Evolutionary conservation across 2,888 invertebrate genomes (phyloP).

Genomic region (Macaria notata): DNA sequence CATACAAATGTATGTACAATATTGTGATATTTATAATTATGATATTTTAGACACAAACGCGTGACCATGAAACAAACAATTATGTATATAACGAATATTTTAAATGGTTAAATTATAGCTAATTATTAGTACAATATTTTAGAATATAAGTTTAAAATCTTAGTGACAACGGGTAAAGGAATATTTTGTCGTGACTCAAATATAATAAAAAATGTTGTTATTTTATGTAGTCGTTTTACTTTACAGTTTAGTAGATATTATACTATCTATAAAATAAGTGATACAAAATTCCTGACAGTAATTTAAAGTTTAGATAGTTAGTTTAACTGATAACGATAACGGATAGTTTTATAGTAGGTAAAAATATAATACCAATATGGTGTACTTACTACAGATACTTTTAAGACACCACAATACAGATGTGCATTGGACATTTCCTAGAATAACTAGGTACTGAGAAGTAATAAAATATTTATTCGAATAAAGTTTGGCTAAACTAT

Average conservation of each 20-base stretch:
- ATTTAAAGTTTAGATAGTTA: neutral
- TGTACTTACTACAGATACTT: too few species aligned
- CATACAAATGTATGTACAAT: constrained; percentile 4
- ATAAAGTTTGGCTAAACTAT: too few species aligned
- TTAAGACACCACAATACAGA: too few species aligned
- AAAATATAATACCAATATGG: too few species aligned
- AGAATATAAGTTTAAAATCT: constrained; percentile 46
- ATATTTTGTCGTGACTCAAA: constrained; percentile 50
- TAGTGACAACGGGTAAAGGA: constrained; percentile 57
- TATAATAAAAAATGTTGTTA: constrained; percentile 49
- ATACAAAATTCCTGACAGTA: neutral
- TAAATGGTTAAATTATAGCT: constrained; percentile 27
- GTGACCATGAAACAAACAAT: constrained; percentile 20
- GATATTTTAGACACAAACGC: neutral
- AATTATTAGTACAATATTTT: constrained; percentile 26
- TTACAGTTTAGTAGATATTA: neutral
- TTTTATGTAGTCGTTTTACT: constrained; percentile 40
- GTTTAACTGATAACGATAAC: too few species aligned
- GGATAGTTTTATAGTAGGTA: too few species aligned
- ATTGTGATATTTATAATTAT: constrained; percentile 16
- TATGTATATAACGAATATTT: constrained; percentile 9
- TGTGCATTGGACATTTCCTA: too few species aligned
- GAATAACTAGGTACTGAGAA: too few species aligned
- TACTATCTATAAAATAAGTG: too few species aligned
- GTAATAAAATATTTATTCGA: too few species aligned